Conservation (phyloP, 2,888 invertebrate genomes). For the Cataglyphis altisquamis region DNA sequence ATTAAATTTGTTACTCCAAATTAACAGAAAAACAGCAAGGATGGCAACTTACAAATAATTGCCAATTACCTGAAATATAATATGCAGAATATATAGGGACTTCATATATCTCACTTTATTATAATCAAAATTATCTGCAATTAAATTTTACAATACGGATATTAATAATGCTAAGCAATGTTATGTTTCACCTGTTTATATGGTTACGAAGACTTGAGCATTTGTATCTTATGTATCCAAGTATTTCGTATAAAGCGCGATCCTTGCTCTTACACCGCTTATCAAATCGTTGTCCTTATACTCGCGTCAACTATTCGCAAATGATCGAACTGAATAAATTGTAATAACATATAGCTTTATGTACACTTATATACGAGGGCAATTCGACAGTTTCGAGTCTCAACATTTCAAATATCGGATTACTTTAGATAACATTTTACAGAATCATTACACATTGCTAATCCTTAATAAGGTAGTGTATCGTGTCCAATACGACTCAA, state of each 20-base stretch:
- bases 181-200: slow-evolving; percentile 11
- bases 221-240: not conserved
- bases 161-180: not conserved
- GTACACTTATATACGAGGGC: not conserved
- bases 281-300: slow-evolving; percentile 14
- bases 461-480: not conserved
- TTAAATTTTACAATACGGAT: not conserved
- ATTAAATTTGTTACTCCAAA: not conserved
- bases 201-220: not conserved
- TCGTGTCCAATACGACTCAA: not conserved
- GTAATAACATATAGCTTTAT: not conserved
- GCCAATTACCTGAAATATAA: slow-evolving; percentile 13
- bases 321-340: slow-evolving; percentile 6
- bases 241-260: not conserved
- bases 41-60: slow-evolving; percentile 2
- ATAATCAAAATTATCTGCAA: not conserved
- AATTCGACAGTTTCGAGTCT: not conserved
- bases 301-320: slow-evolving; percentile 1
- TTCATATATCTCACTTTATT: not conserved
- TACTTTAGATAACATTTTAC: not conserved
- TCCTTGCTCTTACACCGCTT: not conserved
- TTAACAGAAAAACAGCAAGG: not conserved
- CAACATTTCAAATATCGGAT: not conserved
- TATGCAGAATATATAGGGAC: not conserved
- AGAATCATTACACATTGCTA: not conserved